Conservation (phyloP, 2,113 vertebrate species). For the Platanista minor region DNA sequence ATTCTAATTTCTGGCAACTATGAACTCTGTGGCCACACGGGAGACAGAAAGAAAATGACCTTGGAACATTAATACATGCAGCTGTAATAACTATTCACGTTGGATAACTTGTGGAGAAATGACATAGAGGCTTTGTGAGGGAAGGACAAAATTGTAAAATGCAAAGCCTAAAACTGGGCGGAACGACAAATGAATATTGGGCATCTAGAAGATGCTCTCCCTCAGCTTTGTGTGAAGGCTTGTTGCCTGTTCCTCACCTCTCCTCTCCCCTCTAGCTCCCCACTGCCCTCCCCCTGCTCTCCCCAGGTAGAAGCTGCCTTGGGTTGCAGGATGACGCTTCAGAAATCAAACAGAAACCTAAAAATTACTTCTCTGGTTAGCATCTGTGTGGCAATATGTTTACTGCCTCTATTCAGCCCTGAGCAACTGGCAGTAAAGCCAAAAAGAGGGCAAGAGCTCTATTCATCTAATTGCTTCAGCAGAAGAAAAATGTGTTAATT, state of each 20-base stretch:
- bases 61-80: constrained; percentile 56
- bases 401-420: constrained; percentile 42
- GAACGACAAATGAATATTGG: constrained; percentile 48
- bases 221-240: neutral
- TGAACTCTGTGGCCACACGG: constrained; percentile 31
- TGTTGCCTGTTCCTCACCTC: neutral
- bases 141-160: constrained; percentile 61
- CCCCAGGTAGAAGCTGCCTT: neutral
- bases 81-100: constrained; percentile 28
- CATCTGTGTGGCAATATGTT: constrained; percentile 59
- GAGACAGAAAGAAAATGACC: constrained; percentile 45
- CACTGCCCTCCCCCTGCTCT: fast-evolving
- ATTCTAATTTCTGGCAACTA: constrained; percentile 59
- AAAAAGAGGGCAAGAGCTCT: constrained; percentile 44
- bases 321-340: constrained; percentile 11
- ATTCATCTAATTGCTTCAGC: constrained; percentile 60
- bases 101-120: constrained; percentile 66
- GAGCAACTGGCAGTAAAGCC: constrained; percentile 34
- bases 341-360: constrained; percentile 65
- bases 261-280: neutral
- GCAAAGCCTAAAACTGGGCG: constrained; percentile 57
- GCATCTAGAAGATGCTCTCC: constrained; percentile 23
- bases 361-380: constrained; percentile 49
- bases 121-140: constrained; percentile 32
- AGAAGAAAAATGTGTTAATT: constrained; percentile 65